A percentile compares a stretch with the other conserved stretches of the same genome.
Evolutionary conservation across 2,797 vertebrate species (phyloP).

Genomic region (Leuciscus waleckii): DNA sequence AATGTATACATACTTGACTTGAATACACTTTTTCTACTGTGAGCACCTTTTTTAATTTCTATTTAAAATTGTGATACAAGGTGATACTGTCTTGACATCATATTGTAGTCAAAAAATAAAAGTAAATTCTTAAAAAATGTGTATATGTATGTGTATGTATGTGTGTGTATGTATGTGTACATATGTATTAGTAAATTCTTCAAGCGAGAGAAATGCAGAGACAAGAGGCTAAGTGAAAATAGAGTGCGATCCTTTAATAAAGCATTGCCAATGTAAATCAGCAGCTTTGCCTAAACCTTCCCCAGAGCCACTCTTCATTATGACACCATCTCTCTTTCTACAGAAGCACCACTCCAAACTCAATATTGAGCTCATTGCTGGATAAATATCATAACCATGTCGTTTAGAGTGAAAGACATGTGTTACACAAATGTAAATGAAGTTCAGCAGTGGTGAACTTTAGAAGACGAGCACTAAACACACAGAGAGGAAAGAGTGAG

Average conservation of each 20-base stretch:
- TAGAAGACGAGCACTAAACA: slow-evolving; percentile 60
- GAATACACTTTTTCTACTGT: not conserved
- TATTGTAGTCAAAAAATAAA: not conserved
- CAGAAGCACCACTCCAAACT: slow-evolving; percentile 66
- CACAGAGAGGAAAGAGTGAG: slow-evolving; percentile 54
- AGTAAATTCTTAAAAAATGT: no score
- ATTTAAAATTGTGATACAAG: not conserved
- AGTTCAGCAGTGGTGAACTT: slow-evolving; percentile 63
- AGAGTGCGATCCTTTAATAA: slow-evolving; percentile 53
- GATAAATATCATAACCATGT: slow-evolving; percentile 60
- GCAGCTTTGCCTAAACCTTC: slow-evolving; percentile 71
- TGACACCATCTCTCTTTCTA: slow-evolving; percentile 67
- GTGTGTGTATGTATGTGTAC: no score
- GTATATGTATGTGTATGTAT: no score
- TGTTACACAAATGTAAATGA: slow-evolving; percentile 53
- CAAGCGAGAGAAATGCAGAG: not conserved
- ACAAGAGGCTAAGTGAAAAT: slow-evolving; percentile 16
- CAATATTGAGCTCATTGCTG: slow-evolving; percentile 67
- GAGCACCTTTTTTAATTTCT: not conserved
- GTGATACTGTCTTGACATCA: not conserved
- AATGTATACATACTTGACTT: not conserved
- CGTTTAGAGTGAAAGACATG: slow-evolving; percentile 50
- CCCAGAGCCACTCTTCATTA: slow-evolving; percentile 75
- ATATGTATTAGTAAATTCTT: not conserved
- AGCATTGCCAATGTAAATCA: slow-evolving; percentile 69